Evolutionary conservation across 2,113 vertebrate species (phyloP).

Genomic region (Oreochromis aureus): DNA sequence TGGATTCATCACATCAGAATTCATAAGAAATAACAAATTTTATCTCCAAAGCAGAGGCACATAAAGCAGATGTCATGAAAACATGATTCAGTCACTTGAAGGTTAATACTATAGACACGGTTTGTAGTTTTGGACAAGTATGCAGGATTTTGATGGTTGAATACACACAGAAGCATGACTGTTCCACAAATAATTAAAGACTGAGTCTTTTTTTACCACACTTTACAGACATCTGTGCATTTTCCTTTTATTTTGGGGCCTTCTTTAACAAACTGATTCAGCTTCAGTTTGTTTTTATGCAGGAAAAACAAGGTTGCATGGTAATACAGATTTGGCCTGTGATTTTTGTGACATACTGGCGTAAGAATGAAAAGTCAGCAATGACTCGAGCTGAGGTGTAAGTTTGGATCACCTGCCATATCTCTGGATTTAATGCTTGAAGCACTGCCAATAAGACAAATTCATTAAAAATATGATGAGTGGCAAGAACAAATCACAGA

Average conservation of each 20-base stretch:
- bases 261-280: neutral
- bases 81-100: neutral
- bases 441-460: neutral
- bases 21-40: neutral
- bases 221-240: neutral
- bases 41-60: neutral
- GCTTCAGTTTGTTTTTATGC: neutral
- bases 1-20: neutral
- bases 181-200: neutral
- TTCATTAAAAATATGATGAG: neutral
- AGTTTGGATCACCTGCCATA: neutral
- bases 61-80: neutral
- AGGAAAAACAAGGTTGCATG: neutral
- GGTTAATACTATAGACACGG: neutral
- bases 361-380: neutral
- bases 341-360: neutral
- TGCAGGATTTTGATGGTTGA: neutral
- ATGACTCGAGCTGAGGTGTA: neutral
- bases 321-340: neutral
- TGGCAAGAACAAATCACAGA: constrained; percentile 16
- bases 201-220: neutral
- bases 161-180: neutral
- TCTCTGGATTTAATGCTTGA: neutral
- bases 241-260: neutral
- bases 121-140: neutral